Evolutionary conservation across 2,888 invertebrate species (phyloP), one percentile per base, ranked within the genome.

Genomic region (Chalcis sispes): DNA sequence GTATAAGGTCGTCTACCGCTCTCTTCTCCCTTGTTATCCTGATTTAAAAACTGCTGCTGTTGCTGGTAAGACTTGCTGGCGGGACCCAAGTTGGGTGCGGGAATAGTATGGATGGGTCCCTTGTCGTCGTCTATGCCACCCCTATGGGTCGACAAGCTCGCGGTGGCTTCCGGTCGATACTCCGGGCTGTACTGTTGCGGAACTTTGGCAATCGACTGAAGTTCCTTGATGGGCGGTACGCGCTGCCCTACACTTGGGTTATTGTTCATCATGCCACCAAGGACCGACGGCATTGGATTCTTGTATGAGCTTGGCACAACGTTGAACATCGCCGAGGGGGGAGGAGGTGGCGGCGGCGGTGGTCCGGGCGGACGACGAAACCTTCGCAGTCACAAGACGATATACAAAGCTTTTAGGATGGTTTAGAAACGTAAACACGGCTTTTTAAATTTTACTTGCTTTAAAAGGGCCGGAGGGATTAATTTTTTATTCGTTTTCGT

Each of bases 31-130:
- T 64, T 64, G 46, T 10, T 65, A 5, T 56, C 72, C 1, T 71
- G 56, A 48, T 67, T 88, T 27, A 90, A 91, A 3, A 67, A 61
- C 13, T 71, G 75, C 25, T 72, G 76, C n/a, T 65, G 67, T 13
- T 77, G 89, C 27, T 90, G 91, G 52, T 84, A 83, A 0, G 93
- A 93, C 82, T 92, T 93, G 85, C 93, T 93, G 0, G 92, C 91
- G 7, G 92, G 90, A 80, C 93, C 93, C 64, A 96, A 90, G 90
- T 95, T 95, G 8, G 96, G 96, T 27, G 96, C 95, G 84, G 95
- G 95, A 80, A 96, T 95, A 10, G 95, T 95, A 89, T 95, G 95
- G 85, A 96, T 95, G 1, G 95, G 95, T 81, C 94, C 95, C 85
- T 92, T 91, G 75, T 90, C 89, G 75, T 87, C 87, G 73, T 87